These are phyloP conservation scores for Chloebia gouldiae DNA, from an alignment of 2,113 vertebrate genomes.

Conservation along the genomic window DNA sequence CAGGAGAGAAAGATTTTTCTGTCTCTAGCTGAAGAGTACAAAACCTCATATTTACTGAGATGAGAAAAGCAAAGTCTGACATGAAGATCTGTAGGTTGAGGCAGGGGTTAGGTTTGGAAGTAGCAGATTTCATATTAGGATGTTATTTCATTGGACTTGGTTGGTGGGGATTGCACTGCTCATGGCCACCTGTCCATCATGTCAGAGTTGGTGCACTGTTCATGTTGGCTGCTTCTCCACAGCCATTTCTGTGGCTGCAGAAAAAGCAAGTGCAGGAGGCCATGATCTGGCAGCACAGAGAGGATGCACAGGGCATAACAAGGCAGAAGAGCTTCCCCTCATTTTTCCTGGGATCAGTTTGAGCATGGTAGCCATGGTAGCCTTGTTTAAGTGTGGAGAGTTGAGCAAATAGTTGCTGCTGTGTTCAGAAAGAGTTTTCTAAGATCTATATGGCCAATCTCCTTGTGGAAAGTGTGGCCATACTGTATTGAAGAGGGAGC, in stretches of 20 bases:
- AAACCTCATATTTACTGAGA: not conserved
- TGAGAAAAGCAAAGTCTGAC: not conserved
- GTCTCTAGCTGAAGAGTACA: not conserved
- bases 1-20: not conserved
- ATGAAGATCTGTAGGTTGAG: not conserved
- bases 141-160: not conserved
- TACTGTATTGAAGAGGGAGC: not conserved
- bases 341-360: not conserved
- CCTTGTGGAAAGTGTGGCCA: not conserved
- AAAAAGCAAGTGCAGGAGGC: not conserved
- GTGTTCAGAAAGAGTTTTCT: not conserved
- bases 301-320: not conserved
- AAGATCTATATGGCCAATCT: not conserved
- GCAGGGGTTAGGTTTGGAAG: not conserved
- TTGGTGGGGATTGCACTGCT: not conserved
- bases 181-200: not conserved
- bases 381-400: not conserved
- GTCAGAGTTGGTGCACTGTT: not conserved
- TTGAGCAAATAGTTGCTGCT: not conserved
- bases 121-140: not conserved
- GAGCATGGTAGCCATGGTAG: not conserved
- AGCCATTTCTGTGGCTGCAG: not conserved
- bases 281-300: accelerated
- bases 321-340: not conserved
- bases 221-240: not conserved